phyloP scores from a whole-genome alignment of 2,113 vertebrate genomes.

The Ctenomys sociabilis region DNA sequence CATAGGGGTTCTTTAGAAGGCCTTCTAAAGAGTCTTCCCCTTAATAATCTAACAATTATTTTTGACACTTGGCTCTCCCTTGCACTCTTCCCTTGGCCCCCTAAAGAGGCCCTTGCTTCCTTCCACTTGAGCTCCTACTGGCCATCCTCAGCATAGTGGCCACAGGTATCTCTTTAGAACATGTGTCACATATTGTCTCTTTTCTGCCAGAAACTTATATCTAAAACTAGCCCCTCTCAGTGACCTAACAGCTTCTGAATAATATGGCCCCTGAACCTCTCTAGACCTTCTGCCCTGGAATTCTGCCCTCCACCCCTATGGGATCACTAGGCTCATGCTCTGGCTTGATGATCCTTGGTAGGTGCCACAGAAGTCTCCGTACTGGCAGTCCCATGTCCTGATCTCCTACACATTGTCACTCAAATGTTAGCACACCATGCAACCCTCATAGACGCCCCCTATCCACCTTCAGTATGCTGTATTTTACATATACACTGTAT shows the following conservation, averaged over 20 bases:
- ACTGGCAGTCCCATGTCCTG: not conserved
- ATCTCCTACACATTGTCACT: not conserved
- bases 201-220: not conserved
- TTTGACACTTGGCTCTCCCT: not conserved
- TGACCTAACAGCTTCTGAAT: not conserved
- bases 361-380: not conserved
- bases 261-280: not conserved
- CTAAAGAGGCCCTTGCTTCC: not conserved
- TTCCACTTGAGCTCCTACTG: not conserved
- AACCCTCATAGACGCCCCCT: not conserved
- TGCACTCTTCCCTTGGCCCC: not conserved
- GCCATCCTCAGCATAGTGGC: not conserved
- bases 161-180: not conserved
- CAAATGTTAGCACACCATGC: not conserved
- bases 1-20: not conserved
- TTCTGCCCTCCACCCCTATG: not conserved
- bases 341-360: not conserved
- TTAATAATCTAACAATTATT: not conserved
- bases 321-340: not conserved
- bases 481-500: not conserved
- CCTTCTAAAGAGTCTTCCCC: not conserved
- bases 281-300: not conserved
- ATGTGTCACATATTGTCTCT: not conserved
- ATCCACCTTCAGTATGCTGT: not conserved
- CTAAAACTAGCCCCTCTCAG: not conserved